These are phyloP conservation scores for Galerucella pusilla DNA, from an alignment of 2,888 invertebrate genomes.

Conservation along the genomic window DNA sequence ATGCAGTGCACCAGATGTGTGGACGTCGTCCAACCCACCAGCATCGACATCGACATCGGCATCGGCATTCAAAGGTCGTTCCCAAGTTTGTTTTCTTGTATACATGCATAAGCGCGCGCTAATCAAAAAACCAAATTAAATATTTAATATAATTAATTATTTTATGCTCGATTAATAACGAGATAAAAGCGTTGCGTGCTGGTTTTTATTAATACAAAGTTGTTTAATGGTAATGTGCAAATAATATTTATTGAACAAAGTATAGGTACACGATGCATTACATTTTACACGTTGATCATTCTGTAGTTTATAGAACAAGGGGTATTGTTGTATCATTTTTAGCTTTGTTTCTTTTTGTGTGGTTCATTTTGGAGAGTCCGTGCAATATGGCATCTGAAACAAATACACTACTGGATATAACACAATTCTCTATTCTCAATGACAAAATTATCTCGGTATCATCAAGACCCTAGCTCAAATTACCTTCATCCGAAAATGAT, in stretches of 20 bases:
- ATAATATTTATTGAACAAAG: not conserved
- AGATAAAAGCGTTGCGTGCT: constrained; percentile 20
- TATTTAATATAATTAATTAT: constrained; percentile 20
- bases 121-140: constrained; percentile 27
- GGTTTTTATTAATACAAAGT: constrained; percentile 16
- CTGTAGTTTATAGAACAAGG: too few species aligned
- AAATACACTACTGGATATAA: too few species aligned
- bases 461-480: too few species aligned
- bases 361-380: too few species aligned
- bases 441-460: too few species aligned
- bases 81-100: constrained; percentile 35
- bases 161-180: constrained; percentile 24
- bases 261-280: too few species aligned
- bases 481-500: too few species aligned
- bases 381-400: too few species aligned
- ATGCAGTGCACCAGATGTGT: constrained; percentile 44
- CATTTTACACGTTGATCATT: not conserved
- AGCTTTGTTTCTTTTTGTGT: too few species aligned
- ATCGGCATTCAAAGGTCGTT: constrained; percentile 50
- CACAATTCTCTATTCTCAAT: too few species aligned
- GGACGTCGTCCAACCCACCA: constrained; percentile 47
- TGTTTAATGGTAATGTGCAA: constrained; percentile 10
- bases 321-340: too few species aligned
- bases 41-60: constrained; percentile 11
- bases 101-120: constrained; percentile 35